Conservation (phyloP, 2,113 vertebrate genomes). For the Dissostichus mawsoni region DNA sequence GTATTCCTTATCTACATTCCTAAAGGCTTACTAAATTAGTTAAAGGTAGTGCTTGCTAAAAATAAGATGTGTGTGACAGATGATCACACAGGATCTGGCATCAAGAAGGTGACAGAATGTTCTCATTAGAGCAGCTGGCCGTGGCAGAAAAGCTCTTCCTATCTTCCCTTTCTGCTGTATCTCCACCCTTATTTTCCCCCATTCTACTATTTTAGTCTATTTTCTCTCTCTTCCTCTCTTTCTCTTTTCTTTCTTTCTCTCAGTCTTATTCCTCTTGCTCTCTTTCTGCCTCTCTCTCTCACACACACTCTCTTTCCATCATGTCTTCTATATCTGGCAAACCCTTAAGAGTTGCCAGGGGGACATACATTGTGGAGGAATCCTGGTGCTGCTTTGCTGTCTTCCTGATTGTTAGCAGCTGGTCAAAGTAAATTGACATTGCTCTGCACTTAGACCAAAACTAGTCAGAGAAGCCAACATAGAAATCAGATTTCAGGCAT, state of each 20-base stretch:
- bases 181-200: constrained; percentile 29
- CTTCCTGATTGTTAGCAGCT: constrained; percentile 75
- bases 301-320: constrained; percentile 22
- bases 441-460: constrained; percentile 62
- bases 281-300: constrained; percentile 8
- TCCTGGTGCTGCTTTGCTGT: constrained; percentile 67
- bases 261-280: constrained; percentile 13
- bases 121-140: constrained; percentile 66
- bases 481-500: constrained; percentile 29
- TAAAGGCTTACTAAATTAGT: neutral
- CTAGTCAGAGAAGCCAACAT: constrained; percentile 50
- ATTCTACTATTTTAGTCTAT: constrained; percentile 31
- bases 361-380: constrained; percentile 68
- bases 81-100: constrained; percentile 61
- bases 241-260: constrained; percentile 17
- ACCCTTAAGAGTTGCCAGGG: constrained; percentile 68
- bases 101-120: constrained; percentile 63
- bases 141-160: constrained; percentile 61
- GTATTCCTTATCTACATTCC: constrained; percentile 1
- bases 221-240: neutral
- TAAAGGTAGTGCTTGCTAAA: neutral
- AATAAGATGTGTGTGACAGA: constrained; percentile 29
- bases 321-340: constrained; percentile 69
- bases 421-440: constrained; percentile 69
- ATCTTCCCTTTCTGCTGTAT: constrained; percentile 37